A percentile compares a stretch with the other conserved stretches of the same genome.
Evolutionary conservation across 1,140 invertebrate genomes (phyloP).

Genomic region (Drosophila willistoni): DNA sequence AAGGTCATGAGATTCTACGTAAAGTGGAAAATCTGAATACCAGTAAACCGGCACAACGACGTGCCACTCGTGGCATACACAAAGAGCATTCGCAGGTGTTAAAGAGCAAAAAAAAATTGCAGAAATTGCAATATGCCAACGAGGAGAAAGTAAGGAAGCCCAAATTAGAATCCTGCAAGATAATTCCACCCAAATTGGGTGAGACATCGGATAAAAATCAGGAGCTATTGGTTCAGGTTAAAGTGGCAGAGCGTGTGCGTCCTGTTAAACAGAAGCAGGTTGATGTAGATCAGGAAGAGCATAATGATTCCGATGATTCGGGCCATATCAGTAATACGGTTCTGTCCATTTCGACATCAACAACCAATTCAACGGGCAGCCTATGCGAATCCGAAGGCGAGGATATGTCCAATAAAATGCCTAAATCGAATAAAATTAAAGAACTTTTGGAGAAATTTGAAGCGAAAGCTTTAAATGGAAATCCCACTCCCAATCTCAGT

Average conservation of each 20-base stretch:
- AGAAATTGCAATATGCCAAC: conserved; percentile 74
- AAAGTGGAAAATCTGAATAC: conserved; percentile 75
- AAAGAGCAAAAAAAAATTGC: conserved; percentile 59
- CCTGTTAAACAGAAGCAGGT: conserved; percentile 36
- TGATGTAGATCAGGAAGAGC: conserved; percentile 22
- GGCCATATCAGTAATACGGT: conserved; percentile 88
- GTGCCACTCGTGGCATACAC: conserved; percentile 48
- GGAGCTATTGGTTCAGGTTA: conserved; percentile 75
- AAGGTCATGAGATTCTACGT: conserved; percentile 77
- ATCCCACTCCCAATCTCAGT: not conserved
- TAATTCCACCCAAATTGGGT: conserved; percentile 77
- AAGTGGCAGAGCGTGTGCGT: conserved; percentile 59
- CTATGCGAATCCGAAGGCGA: conserved; percentile 66
- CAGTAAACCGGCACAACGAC: conserved; percentile 30
- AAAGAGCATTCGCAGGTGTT: conserved; percentile 55
- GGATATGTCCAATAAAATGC: conserved; percentile 22
- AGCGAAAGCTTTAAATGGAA: conserved; percentile 22
- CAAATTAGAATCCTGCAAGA: conserved; percentile 76
- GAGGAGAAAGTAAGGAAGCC: conserved; percentile 71
- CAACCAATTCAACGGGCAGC: conserved; percentile 63
- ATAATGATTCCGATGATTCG: conserved; percentile 88
- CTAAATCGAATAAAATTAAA: conserved; percentile 62
- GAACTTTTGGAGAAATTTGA: conserved; percentile 75
- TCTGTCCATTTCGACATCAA: conserved; percentile 58
- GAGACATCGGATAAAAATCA: conserved; percentile 76